Evolutionary conservation across 2,113 vertebrate species (phyloP), one percentile per base, ranked within the genome.

Genomic region (Passerina amoena): DNA sequence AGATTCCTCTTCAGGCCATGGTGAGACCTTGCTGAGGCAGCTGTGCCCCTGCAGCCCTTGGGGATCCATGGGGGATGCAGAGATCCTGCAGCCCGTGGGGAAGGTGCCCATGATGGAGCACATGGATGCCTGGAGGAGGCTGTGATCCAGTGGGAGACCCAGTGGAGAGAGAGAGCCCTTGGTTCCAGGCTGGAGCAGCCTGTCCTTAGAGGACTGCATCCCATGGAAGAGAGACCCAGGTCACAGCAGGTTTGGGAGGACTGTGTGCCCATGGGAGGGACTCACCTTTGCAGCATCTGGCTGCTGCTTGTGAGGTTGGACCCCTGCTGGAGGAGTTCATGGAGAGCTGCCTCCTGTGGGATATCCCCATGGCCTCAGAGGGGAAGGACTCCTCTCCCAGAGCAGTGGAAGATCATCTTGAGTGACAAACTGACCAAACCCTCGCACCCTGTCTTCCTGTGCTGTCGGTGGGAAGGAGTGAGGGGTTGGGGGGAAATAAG

Each of bases 191-290:
- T 59, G 42, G 42, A 82, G 42, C 53, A 69, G 64, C 22, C 51
- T 56, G 42, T 27, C 28, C 42, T 57, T 33, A 13, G 10, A 38
- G 50, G 6, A 47, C 27, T 45, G 33, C 6, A 25, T 4, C n/a
- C 13, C 0, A 0, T 57, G 42, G 42, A 38, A 33, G 42, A 38
- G 17, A 3, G 27, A 56, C 27, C 14, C n/a, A 37, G 0, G 1
- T 4, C 12, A 4, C 60, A 44, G 48, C 14, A 65, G 25, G 5
- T 35, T 44, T 79, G 76, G 24, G 37, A 53, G 37, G 14, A 4
- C 10, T 64, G 28, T 33, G 0, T 63, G 24, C 31, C 25, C 1
- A 0, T 30, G 25, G 20, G 15, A 31, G 9, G 16, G 14, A 12
- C 3, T 17, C 21, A 31, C 1, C 0, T 14, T 6, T 4, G 15